These are phyloP conservation scores for Apodemia hepburni DNA, from an alignment of 2,888 invertebrate genomes.

Conservation along the genomic window DNA sequence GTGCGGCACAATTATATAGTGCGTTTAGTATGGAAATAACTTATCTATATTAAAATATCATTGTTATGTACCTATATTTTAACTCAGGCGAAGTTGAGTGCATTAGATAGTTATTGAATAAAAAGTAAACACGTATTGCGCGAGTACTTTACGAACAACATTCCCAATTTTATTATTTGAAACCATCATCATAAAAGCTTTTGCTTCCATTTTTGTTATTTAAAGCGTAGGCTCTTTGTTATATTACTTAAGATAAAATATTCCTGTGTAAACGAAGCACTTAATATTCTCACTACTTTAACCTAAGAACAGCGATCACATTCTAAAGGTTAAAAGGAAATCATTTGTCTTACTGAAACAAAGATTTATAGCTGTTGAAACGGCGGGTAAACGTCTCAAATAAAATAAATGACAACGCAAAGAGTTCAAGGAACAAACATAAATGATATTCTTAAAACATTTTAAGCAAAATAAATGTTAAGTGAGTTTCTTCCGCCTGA, in stretches of 20 bases:
- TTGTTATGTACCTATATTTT: too few species aligned
- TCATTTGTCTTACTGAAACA: slow-evolving; percentile 13
- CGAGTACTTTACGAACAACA: too few species aligned
- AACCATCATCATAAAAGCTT: background rate
- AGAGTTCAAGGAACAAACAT: slow-evolving; percentile 10
- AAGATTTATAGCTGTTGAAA: slow-evolving; percentile 12
- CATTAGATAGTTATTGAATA: too few species aligned
- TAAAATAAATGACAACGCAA: slow-evolving; percentile 13
- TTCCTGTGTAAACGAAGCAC: slow-evolving; percentile 3
- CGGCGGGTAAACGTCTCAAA: slow-evolving; percentile 10
- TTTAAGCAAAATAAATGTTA: slow-evolving; percentile 1
- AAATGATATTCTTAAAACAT: slow-evolving; percentile 6
- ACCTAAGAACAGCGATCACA: slow-evolving; percentile 11
- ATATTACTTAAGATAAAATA: background rate
- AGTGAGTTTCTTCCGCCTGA: too few species aligned
- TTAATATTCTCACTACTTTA: slow-evolving; percentile 2
- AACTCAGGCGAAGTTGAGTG: too few species aligned
- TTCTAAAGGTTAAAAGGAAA: slow-evolving; percentile 14
- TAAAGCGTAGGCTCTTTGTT: slow-evolving; percentile 7
- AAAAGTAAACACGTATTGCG: too few species aligned
- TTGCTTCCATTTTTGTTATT: background rate
- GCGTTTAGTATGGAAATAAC: too few species aligned
- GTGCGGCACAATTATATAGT: too few species aligned
- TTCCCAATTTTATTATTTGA: background rate
- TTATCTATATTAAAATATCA: too few species aligned